Evolutionary conservation across 2,888 invertebrate genomes (phyloP).

Genomic region (Megastigmus dorsalis): DNA sequence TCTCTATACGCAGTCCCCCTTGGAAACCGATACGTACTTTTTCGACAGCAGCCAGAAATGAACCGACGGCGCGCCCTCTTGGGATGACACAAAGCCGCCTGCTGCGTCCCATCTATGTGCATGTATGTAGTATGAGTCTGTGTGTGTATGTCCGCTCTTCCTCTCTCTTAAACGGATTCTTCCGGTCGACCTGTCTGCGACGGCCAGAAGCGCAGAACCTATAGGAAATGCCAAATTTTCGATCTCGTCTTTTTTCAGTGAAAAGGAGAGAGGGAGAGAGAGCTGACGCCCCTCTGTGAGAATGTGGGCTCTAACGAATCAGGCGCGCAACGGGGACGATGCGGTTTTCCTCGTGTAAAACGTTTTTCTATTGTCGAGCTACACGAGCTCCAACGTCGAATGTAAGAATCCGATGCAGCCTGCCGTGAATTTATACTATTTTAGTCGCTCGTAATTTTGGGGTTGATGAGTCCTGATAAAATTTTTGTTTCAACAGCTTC

Average conservation of each 20-base stretch:
- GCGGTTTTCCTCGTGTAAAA: conserved; percentile 12
- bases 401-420: neutral
- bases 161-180: conserved; percentile 42
- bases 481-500: neutral
- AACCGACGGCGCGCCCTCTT: conserved; percentile 28
- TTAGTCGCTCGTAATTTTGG: neutral
- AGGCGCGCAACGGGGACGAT: neutral
- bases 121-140: neutral
- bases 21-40: conserved; percentile 43
- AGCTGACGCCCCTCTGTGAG: neutral
- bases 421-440: neutral
- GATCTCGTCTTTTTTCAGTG: neutral
- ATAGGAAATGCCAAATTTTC: conserved; percentile 28
- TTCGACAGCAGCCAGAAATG: conserved; percentile 9
- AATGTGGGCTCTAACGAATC: conserved; percentile 12
- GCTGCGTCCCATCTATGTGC: neutral
- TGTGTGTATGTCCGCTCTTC: neutral
- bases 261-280: too few relatives aligned
- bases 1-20: neutral
- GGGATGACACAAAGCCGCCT: conserved; percentile 33
- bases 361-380: neutral
- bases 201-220: neutral
- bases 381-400: neutral
- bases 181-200: conserved; percentile 43
- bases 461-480: neutral